These are phyloP conservation scores for Heteromyza rotundicornis DNA, from an alignment of 2,888 invertebrate genomes.

Conservation along the genomic window DNA sequence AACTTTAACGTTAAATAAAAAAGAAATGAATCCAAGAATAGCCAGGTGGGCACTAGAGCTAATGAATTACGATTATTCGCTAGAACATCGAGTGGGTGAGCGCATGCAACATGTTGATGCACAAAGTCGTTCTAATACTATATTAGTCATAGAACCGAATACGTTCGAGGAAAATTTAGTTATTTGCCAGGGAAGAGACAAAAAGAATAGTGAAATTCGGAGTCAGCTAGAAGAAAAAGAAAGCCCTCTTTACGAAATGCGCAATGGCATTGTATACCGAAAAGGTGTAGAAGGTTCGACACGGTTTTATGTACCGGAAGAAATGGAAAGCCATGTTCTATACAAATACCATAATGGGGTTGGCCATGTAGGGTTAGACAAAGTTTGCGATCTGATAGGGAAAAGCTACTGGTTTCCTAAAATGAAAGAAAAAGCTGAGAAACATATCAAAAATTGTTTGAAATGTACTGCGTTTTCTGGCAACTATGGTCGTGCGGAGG, in stretches of 20 bases:
- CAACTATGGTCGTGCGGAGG: background rate
- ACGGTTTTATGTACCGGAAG: constrained; percentile 2
- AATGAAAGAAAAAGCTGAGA: background rate
- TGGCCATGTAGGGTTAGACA: constrained; percentile 12
- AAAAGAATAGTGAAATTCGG: background rate
- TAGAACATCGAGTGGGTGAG: background rate
- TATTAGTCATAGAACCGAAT: too few relatives aligned
- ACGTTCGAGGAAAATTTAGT: background rate
- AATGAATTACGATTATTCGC: background rate
- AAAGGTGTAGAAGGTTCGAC: background rate
- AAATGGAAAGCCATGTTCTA: background rate
- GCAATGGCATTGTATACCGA: constrained; percentile 4
- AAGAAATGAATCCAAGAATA: background rate
- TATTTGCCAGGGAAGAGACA: background rate
- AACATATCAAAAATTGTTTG: constrained; percentile 7
- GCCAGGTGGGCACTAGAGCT: background rate
- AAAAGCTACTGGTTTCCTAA: constrained; percentile 16
- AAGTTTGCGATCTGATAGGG: background rate
- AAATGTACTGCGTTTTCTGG: constrained; percentile 8
- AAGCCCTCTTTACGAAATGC: constrained; percentile 1
- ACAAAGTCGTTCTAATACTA: background rate
- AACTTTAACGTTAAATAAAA: background rate
- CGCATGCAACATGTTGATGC: constrained; percentile 1
- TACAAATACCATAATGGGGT: constrained; percentile 4
- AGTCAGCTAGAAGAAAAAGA: background rate